These are phyloP conservation scores for Theristus sp. DNA, from an alignment of 2,888 invertebrate species.

Conservation along the genomic window DNA sequence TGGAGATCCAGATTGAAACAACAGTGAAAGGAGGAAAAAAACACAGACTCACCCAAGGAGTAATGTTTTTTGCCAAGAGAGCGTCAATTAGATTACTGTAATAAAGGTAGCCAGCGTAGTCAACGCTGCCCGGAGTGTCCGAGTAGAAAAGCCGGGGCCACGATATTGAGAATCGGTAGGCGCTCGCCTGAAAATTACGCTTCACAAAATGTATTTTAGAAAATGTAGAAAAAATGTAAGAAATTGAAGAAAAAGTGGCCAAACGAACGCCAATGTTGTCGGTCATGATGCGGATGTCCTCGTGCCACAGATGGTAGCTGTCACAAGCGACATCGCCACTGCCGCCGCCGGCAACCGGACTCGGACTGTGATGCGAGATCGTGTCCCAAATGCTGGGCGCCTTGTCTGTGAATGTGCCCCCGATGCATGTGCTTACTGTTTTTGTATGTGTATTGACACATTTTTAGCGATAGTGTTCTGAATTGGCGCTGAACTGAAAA, in stretches of 20 bases:
- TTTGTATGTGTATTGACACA: no score
- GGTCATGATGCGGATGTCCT: conserved; percentile 42
- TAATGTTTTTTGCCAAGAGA: conserved; percentile 41
- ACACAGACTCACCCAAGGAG: conserved; percentile 42
- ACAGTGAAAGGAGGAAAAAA: no score
- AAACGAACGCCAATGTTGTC: no score
- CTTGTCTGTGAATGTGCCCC: conserved; percentile 20
- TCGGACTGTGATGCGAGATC: conserved; percentile 38
- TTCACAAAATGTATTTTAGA: background rate
- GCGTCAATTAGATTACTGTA: conserved; percentile 55
- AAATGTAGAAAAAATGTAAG: no score
- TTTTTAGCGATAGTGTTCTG: no score
- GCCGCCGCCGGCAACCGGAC: conserved; percentile 41
- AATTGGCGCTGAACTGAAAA: no score
- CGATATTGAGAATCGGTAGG: conserved; percentile 35
- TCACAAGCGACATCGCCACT: conserved; percentile 47
- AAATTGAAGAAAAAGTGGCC: no score
- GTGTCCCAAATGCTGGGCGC: conserved; percentile 45
- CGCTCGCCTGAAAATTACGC: background rate
- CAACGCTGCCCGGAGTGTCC: conserved; percentile 36
- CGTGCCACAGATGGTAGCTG: conserved; percentile 44
- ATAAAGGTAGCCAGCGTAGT: conserved; percentile 49
- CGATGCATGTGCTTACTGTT: no score
- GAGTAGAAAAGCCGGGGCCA: conserved; percentile 54
- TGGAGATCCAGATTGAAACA: no score